Evolutionary conservation across 2,888 invertebrate species (phyloP).

Genomic region (Neoaliturus tenellus): DNA sequence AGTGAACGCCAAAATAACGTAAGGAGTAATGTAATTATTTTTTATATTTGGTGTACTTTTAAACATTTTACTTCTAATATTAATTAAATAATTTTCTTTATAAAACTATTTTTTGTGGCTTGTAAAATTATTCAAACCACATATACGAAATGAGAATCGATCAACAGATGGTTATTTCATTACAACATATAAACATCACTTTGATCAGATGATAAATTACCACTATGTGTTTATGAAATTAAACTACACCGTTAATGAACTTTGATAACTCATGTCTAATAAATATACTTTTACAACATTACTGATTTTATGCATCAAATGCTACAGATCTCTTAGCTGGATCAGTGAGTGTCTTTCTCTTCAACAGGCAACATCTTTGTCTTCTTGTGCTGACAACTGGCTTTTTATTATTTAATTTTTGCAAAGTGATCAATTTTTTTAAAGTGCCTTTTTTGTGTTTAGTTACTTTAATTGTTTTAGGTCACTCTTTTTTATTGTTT

Average conservation of each 20-base stretch:
- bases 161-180: background rate
- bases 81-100: no score
- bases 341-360: background rate
- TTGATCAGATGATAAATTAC: conserved; percentile 28
- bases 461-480: background rate
- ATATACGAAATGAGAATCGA: background rate
- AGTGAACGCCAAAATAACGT: no score
- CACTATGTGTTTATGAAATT: conserved; percentile 29
- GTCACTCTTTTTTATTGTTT: no score
- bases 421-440: background rate
- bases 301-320: conserved; percentile 30
- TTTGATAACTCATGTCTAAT: conserved; percentile 37
- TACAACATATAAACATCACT: background rate
- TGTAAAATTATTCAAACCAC: no score
- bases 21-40: no score
- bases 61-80: no score
- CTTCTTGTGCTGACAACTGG: background rate
- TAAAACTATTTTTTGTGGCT: no score
- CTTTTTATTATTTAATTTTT: background rate
- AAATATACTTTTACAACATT: conserved; percentile 40
- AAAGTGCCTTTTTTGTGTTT: background rate
- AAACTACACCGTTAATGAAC: conserved; percentile 7
- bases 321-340: background rate
- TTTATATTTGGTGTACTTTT: no score
- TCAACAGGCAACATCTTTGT: background rate